phyloP scores from a whole-genome alignment of 23 tunicate species.

The Clavelina lepadiformis region DNA sequence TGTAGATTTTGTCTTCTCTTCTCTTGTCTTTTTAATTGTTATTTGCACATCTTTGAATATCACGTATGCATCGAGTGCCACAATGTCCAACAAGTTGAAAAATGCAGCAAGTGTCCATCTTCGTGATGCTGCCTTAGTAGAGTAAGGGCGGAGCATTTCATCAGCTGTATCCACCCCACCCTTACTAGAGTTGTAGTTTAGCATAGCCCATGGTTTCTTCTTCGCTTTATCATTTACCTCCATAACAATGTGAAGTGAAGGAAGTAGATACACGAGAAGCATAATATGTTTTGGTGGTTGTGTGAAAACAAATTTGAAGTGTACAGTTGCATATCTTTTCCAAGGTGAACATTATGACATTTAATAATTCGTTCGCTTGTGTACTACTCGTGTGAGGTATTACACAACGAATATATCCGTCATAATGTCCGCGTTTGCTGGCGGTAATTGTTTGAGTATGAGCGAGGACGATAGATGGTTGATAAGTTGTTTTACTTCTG shows the following conservation, averaged over 20 bases:
- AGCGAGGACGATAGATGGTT: too few species aligned
- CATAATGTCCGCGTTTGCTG: too few species aligned
- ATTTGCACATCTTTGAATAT: conserved; percentile 9
- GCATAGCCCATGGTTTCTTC: conserved; percentile 12
- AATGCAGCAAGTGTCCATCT: conserved; percentile 12
- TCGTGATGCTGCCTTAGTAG: conserved; percentile 10
- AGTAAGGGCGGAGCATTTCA: conserved; percentile 7
- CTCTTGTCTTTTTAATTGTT: conserved; percentile 10
- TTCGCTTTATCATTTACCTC: conserved; percentile 4
- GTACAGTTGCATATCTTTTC: conserved; percentile 8
- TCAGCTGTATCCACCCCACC: conserved; percentile 19
- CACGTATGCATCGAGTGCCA: conserved; percentile 9
- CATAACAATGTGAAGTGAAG: conserved; percentile 5
- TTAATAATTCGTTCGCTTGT: too few species aligned
- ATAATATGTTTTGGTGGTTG: conserved; percentile 5
- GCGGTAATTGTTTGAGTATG: too few species aligned
- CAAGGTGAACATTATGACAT: conserved; percentile 5
- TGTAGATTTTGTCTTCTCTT: too few species aligned
- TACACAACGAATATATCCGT: too few species aligned
- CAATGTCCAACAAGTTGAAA: not conserved
- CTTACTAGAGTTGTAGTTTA: conserved; percentile 16
- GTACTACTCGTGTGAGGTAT: too few species aligned
- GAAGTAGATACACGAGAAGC: conserved; percentile 9
- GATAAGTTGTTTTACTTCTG: too few species aligned
- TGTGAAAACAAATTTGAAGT: conserved; percentile 19